phyloP scores from a whole-genome alignment of 1,140 invertebrate genomes.

The Drosophila pseudoobscura region DNA sequence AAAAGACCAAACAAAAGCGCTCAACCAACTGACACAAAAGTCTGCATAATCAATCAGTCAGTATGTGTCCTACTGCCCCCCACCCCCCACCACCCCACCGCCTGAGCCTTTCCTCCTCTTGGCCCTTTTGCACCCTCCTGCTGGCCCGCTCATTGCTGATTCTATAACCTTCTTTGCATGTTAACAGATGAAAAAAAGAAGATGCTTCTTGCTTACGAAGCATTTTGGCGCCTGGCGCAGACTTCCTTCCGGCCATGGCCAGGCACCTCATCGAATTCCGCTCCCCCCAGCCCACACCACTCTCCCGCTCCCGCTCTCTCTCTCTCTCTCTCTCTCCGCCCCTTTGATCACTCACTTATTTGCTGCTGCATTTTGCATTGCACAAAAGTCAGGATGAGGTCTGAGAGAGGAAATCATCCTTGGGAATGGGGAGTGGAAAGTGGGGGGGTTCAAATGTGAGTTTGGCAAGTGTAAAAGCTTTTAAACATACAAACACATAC shows the following conservation, averaged over 20 bases:
- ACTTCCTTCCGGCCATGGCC: constrained; percentile 57
- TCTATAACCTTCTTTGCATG: constrained; percentile 46
- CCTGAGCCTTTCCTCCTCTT: neutral
- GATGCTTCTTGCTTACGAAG: constrained; percentile 62
- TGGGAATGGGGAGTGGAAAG: constrained; percentile 11
- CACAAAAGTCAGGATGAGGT: constrained; percentile 64
- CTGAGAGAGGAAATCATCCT: constrained; percentile 5
- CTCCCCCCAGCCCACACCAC: no score
- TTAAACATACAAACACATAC: constrained; percentile 67
- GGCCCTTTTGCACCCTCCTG: constrained; percentile 6
- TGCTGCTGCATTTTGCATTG: constrained; percentile 41
- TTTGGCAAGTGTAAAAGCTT: constrained; percentile 80
- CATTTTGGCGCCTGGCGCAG: constrained; percentile 65
- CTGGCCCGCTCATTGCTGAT: neutral
- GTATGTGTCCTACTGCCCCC: constrained; percentile 5
- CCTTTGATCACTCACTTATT: constrained; percentile 19
- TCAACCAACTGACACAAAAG: constrained; percentile 75
- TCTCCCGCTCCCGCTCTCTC: neutral
- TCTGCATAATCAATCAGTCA: constrained; percentile 80
- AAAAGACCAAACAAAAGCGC: constrained; percentile 64
- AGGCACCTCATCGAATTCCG: neutral
- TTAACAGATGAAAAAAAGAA: constrained; percentile 40
- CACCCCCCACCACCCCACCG: neutral
- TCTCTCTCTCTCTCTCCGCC: neutral
- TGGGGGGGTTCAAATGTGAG: constrained; percentile 46